These are phyloP conservation scores for Nyctibius bracteatus DNA, from an alignment of 2,113 vertebrate genomes.

Conservation along the genomic window DNA sequence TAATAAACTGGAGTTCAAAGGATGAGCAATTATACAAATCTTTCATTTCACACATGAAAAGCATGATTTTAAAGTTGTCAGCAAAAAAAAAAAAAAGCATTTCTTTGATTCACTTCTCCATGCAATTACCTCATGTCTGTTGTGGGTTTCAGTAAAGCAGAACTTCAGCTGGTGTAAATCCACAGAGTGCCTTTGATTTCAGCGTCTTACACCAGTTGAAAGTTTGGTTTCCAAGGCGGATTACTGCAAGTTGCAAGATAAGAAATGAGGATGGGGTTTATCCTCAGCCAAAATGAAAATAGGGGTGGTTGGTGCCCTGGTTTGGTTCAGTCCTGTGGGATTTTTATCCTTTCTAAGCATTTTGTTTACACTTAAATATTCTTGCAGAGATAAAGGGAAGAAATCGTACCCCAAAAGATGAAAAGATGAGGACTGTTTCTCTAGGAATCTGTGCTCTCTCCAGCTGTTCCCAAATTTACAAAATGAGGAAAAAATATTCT, in stretches of 20 bases:
- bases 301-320: background rate
- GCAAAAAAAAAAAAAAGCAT: background rate
- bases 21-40: slow-evolving; percentile 63
- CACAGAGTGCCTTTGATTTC: background rate
- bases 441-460: accelerated
- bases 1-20: slow-evolving; percentile 56
- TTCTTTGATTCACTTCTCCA: slow-evolving; percentile 22
- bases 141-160: background rate
- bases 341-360: background rate
- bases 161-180: background rate
- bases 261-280: slow-evolving; percentile 32
- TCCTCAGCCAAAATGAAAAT: background rate
- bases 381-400: background rate
- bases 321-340: background rate
- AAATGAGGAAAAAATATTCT: background rate
- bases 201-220: background rate
- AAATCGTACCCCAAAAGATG: background rate
- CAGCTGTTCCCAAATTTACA: background rate
- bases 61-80: slow-evolving; percentile 11
- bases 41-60: slow-evolving; percentile 62
- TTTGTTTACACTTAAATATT: background rate
- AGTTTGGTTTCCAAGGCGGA: background rate
- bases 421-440: background rate
- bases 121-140: slow-evolving; percentile 35
- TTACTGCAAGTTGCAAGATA: slow-evolving; percentile 2